Percentiles rank a stretch among this genome's conserved stretches.
Conservation (phyloP, 1,140 invertebrate species). For the Lerema accius region DNA sequence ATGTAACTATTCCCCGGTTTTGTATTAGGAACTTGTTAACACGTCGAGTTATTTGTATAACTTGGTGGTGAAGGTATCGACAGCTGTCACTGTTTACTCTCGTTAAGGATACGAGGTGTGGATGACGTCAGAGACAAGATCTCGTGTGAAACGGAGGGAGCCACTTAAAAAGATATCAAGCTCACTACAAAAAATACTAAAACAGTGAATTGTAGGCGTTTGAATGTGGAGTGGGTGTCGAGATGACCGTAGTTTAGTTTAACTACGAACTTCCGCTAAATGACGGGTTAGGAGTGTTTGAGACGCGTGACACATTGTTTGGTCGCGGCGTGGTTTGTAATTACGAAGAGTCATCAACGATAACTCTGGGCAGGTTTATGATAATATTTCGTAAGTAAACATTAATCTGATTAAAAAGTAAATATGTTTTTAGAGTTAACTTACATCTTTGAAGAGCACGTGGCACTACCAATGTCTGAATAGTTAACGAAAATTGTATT, state of each 20-base stretch:
- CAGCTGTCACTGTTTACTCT: slow-evolving; percentile 45
- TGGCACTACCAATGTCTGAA: too few species aligned
- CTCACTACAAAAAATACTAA: slow-evolving; percentile 49
- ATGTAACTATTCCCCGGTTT: too few species aligned
- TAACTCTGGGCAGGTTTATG: neutral
- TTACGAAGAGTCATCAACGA: slow-evolving; percentile 4
- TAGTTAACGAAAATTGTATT: neutral
- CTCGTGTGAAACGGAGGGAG: slow-evolving; percentile 57
- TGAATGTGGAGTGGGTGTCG: slow-evolving; percentile 49
- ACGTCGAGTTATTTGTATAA: slow-evolving; percentile 10
- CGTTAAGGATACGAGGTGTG: slow-evolving; percentile 45
- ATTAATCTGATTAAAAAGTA: too few species aligned
- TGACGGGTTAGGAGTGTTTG: slow-evolving; percentile 33
- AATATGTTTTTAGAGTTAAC: too few species aligned
- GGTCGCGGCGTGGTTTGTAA: slow-evolving; percentile 25
- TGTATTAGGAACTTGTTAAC: slow-evolving; percentile 8
- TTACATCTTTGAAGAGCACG: too few species aligned
- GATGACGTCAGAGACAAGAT: slow-evolving; percentile 39
- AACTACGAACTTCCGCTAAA: slow-evolving; percentile 72
- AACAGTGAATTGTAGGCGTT: slow-evolving; percentile 59
- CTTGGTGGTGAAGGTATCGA: slow-evolving; percentile 6
- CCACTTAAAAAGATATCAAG: slow-evolving; percentile 67
- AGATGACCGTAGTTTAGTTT: slow-evolving; percentile 71
- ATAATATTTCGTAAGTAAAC: slow-evolving; percentile 1
- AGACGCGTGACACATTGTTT: slow-evolving; percentile 52